These are phyloP conservation scores for Piaya cayana DNA, from an alignment of 2,113 vertebrate genomes.

Conservation along the genomic window DNA sequence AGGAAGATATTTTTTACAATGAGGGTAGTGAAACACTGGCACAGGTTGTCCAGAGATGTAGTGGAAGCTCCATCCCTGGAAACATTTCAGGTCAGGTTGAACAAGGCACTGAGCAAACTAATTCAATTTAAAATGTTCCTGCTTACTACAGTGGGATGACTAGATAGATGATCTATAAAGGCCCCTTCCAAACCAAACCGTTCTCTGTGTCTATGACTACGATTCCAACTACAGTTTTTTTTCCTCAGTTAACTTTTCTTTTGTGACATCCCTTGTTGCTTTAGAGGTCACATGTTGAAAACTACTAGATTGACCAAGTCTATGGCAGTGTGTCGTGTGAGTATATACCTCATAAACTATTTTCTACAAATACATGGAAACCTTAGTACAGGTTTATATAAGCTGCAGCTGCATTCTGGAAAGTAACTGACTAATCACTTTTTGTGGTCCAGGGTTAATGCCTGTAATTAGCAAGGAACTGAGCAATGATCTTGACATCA, in stretches of 20 bases:
- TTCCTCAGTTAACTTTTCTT: neutral
- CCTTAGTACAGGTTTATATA: neutral
- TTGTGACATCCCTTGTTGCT: neutral
- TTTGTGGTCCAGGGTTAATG: neutral
- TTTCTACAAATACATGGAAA: neutral
- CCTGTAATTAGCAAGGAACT: neutral
- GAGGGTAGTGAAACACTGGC: too few relatives aligned
- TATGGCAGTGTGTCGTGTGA: neutral
- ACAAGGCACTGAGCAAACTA: too few relatives aligned
- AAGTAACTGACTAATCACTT: neutral
- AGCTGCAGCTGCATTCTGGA: neutral
- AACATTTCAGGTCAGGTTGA: too few relatives aligned
- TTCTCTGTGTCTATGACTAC: too few relatives aligned
- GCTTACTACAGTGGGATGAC: too few relatives aligned
- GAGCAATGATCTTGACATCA: neutral
- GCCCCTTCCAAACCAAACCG: too few relatives aligned
- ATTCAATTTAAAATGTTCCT: too few relatives aligned
- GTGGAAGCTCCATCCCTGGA: too few relatives aligned
- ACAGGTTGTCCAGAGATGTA: too few relatives aligned
- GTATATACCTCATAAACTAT: neutral
- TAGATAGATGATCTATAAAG: too few relatives aligned
- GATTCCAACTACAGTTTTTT: neutral
- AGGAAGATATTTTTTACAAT: too few relatives aligned
- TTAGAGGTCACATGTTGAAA: neutral
- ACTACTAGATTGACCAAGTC: neutral